A percentile compares a stretch with the other conserved stretches of the same genome.
Evolutionary conservation across 2,797 vertebrate genomes (phyloP).

Genomic region (Dipus sagitta): DNA sequence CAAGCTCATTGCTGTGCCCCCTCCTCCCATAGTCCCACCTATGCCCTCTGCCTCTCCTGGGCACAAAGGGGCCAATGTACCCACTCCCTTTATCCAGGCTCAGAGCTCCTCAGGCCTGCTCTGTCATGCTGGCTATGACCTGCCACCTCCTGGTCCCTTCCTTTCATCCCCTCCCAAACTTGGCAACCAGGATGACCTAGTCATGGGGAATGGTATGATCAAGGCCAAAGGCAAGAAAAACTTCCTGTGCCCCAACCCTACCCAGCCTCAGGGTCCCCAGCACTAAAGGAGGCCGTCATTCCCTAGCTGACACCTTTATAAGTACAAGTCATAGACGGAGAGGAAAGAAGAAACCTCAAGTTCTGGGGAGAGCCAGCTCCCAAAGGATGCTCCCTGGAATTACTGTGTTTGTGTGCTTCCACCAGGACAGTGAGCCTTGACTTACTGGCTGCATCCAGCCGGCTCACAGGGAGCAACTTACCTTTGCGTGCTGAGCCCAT

Average conservation of each 20-base stretch:
- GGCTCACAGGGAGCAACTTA: neutral
- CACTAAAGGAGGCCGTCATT: no score
- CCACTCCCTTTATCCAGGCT: neutral
- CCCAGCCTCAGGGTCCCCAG: neutral
- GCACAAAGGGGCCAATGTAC: rapidly evolving
- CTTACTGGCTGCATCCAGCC: rapidly evolving
- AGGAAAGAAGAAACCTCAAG: neutral
- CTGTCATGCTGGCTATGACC: neutral
- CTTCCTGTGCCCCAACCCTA: neutral
- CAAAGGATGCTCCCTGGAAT: neutral
- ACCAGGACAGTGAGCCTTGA: rapidly evolving
- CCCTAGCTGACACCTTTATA: neutral
- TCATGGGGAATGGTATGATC: neutral
- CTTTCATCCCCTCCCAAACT: neutral
- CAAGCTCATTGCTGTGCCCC: rapidly evolving
- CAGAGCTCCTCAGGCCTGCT: rapidly evolving
- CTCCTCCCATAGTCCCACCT: rapidly evolving
- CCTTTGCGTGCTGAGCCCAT: neutral
- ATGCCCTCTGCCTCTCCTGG: neutral
- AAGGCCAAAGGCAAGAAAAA: neutral
- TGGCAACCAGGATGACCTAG: neutral
- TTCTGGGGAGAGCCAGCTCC: neutral
- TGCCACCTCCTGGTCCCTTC: neutral
- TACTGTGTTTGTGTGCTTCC: neutral
- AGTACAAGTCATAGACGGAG: neutral